phyloP scores from a whole-genome alignment of 2,888 invertebrate genomes.

The Mycalesis mineus region DNA sequence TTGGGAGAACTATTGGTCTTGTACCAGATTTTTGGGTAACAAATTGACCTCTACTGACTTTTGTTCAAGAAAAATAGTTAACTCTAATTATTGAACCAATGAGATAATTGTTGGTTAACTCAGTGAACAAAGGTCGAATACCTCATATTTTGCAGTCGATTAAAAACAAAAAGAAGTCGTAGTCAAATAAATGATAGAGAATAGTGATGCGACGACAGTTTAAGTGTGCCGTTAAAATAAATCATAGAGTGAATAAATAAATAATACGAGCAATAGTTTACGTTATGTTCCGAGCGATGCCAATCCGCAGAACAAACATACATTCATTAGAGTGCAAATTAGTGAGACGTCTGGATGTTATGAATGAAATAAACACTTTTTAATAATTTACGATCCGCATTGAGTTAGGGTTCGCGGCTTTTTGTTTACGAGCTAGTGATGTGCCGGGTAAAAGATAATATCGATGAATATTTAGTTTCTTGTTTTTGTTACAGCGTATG shows the following conservation, averaged over 20 bases:
- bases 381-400: constrained; percentile 12
- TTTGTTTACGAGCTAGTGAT: neutral
- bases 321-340: constrained; percentile 8
- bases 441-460: neutral
- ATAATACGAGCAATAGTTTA: neutral
- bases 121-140: too few species aligned
- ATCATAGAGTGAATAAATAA: constrained; percentile 1
- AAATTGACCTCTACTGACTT: too few species aligned
- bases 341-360: constrained; percentile 14
- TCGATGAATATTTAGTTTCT: too few species aligned
- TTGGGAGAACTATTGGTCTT: too few species aligned
- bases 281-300: neutral
- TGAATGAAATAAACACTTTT: constrained; percentile 14
- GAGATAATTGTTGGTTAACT: too few species aligned
- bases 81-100: too few species aligned
- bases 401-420: neutral
- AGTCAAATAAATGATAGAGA: too few species aligned
- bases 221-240: neutral
- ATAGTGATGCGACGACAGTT: neutral
- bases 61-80: too few species aligned
- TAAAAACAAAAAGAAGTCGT: too few species aligned
- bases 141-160: too few species aligned
- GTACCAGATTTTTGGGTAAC: too few species aligned
- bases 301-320: neutral
- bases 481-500: too few species aligned